Conservation (phyloP, 2,888 invertebrate species). For the Panzeria rudis region DNA sequence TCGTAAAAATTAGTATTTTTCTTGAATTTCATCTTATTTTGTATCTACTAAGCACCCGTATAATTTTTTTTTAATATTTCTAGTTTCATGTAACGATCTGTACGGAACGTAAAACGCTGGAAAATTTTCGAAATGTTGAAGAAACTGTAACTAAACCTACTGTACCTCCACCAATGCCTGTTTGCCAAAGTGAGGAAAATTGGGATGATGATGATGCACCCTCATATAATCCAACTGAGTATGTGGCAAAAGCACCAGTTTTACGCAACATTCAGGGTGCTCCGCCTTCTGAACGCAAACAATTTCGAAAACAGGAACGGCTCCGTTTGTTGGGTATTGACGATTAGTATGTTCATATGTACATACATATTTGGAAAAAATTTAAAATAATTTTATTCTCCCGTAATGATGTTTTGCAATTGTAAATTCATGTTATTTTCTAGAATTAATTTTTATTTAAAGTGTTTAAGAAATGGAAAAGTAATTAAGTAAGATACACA, state of each 20-base stretch:
- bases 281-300: slow-evolving; percentile 72
- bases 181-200: slow-evolving; percentile 69
- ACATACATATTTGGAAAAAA: background rate
- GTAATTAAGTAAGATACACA: background rate
- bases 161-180: slow-evolving; percentile 56
- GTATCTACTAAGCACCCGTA: too few species aligned
- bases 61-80: slow-evolving; percentile 37
- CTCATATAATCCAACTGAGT: slow-evolving; percentile 74
- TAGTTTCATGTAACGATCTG: slow-evolving; percentile 75
- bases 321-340: slow-evolving; percentile 66
- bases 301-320: slow-evolving; percentile 74
- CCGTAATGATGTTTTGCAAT: background rate
- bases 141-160: slow-evolving; percentile 41
- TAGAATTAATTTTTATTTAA: background rate
- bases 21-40: too few species aligned
- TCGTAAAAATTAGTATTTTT: too few species aligned
- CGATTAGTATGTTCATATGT: background rate
- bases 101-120: slow-evolving; percentile 71
- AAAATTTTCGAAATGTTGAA: slow-evolving; percentile 66
- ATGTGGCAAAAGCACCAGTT: slow-evolving; percentile 73
- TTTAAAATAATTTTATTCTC: background rate
- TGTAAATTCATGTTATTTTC: background rate
- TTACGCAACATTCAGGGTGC: slow-evolving; percentile 74
- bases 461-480: background rate
- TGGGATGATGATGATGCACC: slow-evolving; percentile 75